phyloP scores from a whole-genome alignment of 2,797 vertebrate genomes.

The Caiman crocodilus region DNA sequence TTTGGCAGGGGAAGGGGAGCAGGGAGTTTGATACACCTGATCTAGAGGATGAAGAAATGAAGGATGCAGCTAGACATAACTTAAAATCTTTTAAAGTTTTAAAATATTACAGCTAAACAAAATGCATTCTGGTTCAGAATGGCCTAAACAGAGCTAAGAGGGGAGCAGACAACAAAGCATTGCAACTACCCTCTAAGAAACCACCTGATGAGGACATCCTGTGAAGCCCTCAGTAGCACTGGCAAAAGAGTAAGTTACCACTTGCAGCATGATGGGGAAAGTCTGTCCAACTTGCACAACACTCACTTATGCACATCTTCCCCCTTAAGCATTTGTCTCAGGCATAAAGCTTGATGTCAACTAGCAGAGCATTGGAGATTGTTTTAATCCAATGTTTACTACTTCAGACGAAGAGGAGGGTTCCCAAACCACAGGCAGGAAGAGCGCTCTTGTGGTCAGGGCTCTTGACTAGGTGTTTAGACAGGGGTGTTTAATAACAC shows the following conservation, averaged over 20 bases:
- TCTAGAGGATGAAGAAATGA: too few species aligned
- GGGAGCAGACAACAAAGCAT: not conserved
- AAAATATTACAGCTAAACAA: not conserved
- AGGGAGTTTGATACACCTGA: too few species aligned
- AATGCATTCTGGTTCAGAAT: not conserved
- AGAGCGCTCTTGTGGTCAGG: not conserved
- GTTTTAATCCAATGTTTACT: not conserved
- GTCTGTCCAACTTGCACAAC: too few species aligned
- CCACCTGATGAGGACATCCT: not conserved
- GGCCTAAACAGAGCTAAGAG: not conserved
- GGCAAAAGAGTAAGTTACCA: not conserved
- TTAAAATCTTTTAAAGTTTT: too few species aligned
- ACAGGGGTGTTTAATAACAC: too few species aligned
- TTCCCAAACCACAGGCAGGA: not conserved
- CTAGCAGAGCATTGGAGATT: not conserved
- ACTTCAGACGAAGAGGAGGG: not conserved
- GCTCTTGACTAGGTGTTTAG: not conserved
- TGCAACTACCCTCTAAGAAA: constrained; percentile 10
- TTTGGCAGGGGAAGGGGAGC: too few species aligned
- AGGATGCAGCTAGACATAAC: too few species aligned
- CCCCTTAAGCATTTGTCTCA: not conserved
- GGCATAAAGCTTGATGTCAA: not conserved
- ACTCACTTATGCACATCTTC: not conserved
- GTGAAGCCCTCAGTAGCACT: not conserved
- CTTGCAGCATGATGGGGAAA: accelerated